phyloP scores from a whole-genome alignment of 2,113 vertebrate species.

The Heterocephalus glaber region DNA sequence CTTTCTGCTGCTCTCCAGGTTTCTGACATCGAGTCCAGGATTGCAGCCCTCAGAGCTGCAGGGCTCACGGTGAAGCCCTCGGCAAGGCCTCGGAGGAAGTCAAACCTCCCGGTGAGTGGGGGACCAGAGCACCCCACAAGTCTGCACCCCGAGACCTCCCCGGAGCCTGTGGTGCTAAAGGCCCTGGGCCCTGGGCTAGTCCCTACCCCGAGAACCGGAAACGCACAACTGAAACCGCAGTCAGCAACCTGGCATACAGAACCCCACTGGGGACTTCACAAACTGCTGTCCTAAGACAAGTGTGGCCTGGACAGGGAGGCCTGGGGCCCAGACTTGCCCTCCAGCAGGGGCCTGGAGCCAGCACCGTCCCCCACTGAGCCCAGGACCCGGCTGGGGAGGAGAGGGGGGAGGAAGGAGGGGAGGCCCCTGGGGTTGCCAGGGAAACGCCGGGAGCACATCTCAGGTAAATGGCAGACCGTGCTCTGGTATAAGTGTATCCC shows the following conservation, averaged over 20 bases:
- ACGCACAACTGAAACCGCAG: not conserved
- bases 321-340: not conserved
- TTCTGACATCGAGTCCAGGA: slow-evolving; percentile 92
- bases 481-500: rapidly evolving
- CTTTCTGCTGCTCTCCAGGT: slow-evolving; percentile 83
- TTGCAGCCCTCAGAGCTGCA: slow-evolving; percentile 91
- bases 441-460: rapidly evolving
- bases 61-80: slow-evolving; percentile 85
- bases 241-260: rapidly evolving
- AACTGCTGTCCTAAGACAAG: rapidly evolving
- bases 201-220: not conserved
- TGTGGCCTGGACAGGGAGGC: not conserved
- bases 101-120: slow-evolving; percentile 81
- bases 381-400: rapidly evolving
- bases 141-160: not conserved
- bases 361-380: not conserved
- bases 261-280: rapidly evolving
- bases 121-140: rapidly evolving
- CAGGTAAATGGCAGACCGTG: rapidly evolving
- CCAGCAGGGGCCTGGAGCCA: rapidly evolving
- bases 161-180: not conserved
- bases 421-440: rapidly evolving
- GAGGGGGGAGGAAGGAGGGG: rapidly evolving
- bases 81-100: slow-evolving; percentile 85
- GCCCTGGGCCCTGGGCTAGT: not conserved